Conservation (phyloP, 2,113 vertebrate species). For the Genyomyrus donnyi region DNA sequence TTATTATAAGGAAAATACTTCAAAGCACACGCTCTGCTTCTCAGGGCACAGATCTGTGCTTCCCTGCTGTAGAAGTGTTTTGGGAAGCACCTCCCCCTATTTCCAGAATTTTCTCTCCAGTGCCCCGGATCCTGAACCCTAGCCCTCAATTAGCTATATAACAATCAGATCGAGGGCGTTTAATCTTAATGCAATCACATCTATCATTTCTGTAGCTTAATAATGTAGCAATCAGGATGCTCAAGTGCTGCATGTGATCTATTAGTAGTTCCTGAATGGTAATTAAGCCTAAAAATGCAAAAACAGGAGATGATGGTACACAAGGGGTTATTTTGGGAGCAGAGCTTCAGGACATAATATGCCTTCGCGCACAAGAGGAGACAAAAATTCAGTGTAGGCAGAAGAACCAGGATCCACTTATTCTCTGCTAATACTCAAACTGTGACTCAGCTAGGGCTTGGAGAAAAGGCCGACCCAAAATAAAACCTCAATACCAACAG, state of each 20-base stretch:
- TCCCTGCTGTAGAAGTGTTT: background rate
- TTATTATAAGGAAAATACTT: background rate
- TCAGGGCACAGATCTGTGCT: background rate
- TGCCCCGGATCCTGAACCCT: background rate
- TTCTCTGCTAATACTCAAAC: background rate
- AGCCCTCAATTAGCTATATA: constrained; percentile 8
- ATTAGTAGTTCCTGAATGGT: constrained; percentile 36
- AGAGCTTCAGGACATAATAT: background rate
- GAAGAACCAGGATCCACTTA: background rate
- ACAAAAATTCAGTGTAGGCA: background rate
- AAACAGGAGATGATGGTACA: background rate
- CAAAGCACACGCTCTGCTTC: background rate
- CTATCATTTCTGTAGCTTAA: constrained; percentile 21
- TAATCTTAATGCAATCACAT: constrained; percentile 26
- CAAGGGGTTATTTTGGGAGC: background rate
- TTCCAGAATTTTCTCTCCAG: background rate
- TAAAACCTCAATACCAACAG: background rate
- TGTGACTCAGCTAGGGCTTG: background rate
- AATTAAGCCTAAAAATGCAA: constrained; percentile 27
- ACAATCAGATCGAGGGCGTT: constrained; percentile 42
- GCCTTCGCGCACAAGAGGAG: background rate
- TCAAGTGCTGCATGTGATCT: constrained; percentile 33
- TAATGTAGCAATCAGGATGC: constrained; percentile 30
- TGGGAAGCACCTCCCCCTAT: background rate
- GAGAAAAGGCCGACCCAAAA: background rate